phyloP scores from a whole-genome alignment of 1,140 invertebrate genomes.

The Lasioglossum albipes region DNA sequence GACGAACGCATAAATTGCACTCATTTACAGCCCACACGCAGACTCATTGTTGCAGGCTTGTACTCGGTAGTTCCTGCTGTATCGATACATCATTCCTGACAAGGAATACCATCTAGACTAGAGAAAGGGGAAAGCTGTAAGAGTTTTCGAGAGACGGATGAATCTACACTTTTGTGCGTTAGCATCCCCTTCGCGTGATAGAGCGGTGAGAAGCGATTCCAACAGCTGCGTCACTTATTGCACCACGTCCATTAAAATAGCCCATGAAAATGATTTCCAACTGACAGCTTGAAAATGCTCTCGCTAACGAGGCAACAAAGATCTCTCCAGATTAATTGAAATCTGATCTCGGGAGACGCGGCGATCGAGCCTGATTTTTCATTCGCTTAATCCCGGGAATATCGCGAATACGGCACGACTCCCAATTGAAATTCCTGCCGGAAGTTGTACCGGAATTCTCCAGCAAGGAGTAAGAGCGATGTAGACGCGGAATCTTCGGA shows the following conservation, averaged over 20 bases:
- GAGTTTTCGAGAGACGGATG: constrained; percentile 10
- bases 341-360: no score
- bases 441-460: constrained; percentile 10
- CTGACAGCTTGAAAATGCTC: no score
- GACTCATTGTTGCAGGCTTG: not conserved
- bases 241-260: constrained; percentile 33
- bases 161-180: constrained; percentile 26
- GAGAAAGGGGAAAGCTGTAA: not conserved
- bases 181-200: not conserved
- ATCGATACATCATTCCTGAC: constrained; percentile 34
- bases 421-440: constrained; percentile 31
- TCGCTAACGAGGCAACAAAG: no score
- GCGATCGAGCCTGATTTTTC: not conserved
- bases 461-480: not conserved
- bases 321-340: no score
- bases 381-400: not conserved
- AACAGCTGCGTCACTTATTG: constrained; percentile 40
- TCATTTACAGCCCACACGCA: not conserved
- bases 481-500: not conserved
- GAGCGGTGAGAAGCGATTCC: constrained; percentile 26
- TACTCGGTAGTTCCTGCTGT: not conserved
- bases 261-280: constrained; percentile 5
- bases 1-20: not conserved
- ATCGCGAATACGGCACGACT: not conserved
- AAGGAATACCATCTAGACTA: constrained; percentile 8